phyloP scores from a whole-genome alignment of 1,140 invertebrate genomes.

The Temnothorax nylanderi region DNA sequence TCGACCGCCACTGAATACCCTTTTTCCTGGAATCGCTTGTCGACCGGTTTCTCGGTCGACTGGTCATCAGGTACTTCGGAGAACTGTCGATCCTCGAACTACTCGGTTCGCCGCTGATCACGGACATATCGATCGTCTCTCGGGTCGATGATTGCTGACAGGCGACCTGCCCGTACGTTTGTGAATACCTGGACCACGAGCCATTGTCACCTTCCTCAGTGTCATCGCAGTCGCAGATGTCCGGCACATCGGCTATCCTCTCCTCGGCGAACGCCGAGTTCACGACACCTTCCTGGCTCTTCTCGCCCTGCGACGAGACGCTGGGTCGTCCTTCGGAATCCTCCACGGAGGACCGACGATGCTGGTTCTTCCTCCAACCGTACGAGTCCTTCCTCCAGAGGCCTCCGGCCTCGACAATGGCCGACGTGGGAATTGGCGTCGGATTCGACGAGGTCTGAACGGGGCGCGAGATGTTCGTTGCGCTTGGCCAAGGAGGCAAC shows the following conservation, averaged over 20 bases:
- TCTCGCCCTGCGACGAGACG: conserved; percentile 37
- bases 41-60: conserved; percentile 58
- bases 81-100: conserved; percentile 50
- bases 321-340: background rate
- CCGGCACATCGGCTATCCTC: background rate
- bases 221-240: background rate
- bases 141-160: background rate
- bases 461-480: conserved; percentile 74
- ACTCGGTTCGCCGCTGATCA: background rate
- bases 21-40: conserved; percentile 64
- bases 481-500: conserved; percentile 81
- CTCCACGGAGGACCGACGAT: background rate
- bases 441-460: background rate
- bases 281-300: conserved; percentile 61
- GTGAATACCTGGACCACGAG: background rate
- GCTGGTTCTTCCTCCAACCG: background rate
- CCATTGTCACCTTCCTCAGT: conserved; percentile 40
- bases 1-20: conserved; percentile 73
- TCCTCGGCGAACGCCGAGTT: conserved; percentile 67
- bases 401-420: background rate
- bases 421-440: conserved; percentile 13
- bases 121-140: conserved; percentile 38
- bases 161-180: background rate
- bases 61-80: conserved; percentile 67
- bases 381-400: conserved; percentile 31